Evolutionary conservation across 2,888 invertebrate species (phyloP), one percentile per base, ranked within the genome.

Genomic region (Suillia variegata): DNA sequence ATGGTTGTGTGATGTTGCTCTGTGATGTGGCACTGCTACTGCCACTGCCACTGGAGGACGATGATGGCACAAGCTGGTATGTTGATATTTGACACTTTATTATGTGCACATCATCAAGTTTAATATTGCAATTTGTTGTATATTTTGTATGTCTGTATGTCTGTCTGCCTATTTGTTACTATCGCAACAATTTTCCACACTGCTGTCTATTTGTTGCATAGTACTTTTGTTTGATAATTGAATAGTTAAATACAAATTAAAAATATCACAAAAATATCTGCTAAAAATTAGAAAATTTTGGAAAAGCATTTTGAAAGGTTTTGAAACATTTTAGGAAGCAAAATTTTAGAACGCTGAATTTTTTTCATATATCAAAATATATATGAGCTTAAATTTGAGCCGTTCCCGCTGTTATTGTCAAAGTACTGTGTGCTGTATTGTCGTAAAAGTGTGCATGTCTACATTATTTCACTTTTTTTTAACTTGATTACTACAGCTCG

Each of bases 31-130:
- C 31, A 12, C 31, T 31, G 31, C 31, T 31, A 12, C 5, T 31
- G 31, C 5, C 12, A 31, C 12, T 38, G 59, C 15, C 21, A 18
- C 21, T 22, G 56, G 12, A 4, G 17, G 6, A n/a, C 20, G 10
- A 60, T 59, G 61, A 67, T 67, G 67, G 64, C 61, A 64, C 57
- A n/a, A n/a, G 53, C 20, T 53, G 53, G n/a, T 62, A 58, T 67
- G 61, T 67, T 64, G 63, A 64, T 66, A 66, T 76, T 72, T 76
- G 75, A 73, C 76, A 75, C 73, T 74, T 70, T 73, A 75, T 74
- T 74, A 70, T 69, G 73, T 73, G 70, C 74, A 76, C 75, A 75
- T 76, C 75, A 76, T 75, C 71, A 76, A 73, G 69, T 75, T 73
- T 70, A 45, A 45, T 45, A 45, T 45, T 3, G 45, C 38, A 45